phyloP scores from a whole-genome alignment of 2,888 invertebrate species.

The Hirtodrosophila alboralis region DNA sequence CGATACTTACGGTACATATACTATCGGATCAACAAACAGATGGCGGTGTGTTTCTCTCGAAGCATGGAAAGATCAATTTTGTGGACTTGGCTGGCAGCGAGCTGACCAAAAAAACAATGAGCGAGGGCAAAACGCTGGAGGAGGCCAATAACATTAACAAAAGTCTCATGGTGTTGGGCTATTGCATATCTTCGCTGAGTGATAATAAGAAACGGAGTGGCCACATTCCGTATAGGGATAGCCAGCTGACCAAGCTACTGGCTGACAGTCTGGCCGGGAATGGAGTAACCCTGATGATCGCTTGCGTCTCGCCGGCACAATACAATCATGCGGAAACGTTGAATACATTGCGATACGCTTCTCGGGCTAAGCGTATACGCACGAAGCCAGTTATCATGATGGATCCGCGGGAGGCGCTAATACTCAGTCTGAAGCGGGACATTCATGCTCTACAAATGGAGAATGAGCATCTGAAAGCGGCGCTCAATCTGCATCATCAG shows the following conservation, averaged over 20 bases:
- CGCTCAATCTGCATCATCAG: slow-evolving; percentile 88
- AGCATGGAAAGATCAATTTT: slow-evolving; percentile 97
- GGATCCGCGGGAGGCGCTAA: slow-evolving; percentile 96
- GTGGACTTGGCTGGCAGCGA: slow-evolving; percentile 98
- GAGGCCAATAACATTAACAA: slow-evolving; percentile 98
- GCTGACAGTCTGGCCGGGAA: slow-evolving; percentile 97
- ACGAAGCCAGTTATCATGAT: slow-evolving; percentile 97
- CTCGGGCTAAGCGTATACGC: slow-evolving; percentile 95
- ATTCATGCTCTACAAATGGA: slow-evolving; percentile 93
- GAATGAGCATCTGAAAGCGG: slow-evolving; percentile 93
- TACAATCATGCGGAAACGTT: slow-evolving; percentile 94
- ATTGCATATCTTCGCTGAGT: slow-evolving; percentile 96
- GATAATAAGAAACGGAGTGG: slow-evolving; percentile 91
- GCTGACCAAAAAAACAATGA: slow-evolving; percentile 95
- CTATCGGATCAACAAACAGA: slow-evolving; percentile 93
- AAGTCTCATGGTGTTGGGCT: slow-evolving; percentile 96
- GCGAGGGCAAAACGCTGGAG: slow-evolving; percentile 93
- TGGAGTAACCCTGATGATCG: slow-evolving; percentile 97
- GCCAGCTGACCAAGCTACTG: slow-evolving; percentile 95
- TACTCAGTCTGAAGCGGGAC: slow-evolving; percentile 94
- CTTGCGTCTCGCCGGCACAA: slow-evolving; percentile 95
- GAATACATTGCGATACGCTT: slow-evolving; percentile 96
- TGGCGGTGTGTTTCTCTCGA: slow-evolving; percentile 93
- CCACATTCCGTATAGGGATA: slow-evolving; percentile 97
- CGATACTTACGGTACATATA: slow-evolving; percentile 92